These are phyloP conservation scores for Sylvicola fuscatus DNA, from an alignment of 2,888 invertebrate species.

Conservation along the genomic window DNA sequence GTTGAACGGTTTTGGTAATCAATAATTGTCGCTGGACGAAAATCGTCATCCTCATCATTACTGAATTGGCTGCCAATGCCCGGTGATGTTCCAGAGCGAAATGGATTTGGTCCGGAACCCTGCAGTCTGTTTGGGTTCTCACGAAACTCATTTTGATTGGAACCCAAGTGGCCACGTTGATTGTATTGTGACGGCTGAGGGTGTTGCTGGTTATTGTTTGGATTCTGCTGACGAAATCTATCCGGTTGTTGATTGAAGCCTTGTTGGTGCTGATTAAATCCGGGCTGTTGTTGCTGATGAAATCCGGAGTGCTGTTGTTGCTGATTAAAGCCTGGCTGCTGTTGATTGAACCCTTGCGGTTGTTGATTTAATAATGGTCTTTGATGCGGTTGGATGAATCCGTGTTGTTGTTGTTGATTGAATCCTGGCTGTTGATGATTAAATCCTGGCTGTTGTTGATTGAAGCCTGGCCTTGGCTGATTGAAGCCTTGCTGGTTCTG, in stretches of 20 bases:
- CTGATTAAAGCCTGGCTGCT: not conserved
- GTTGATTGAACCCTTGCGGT: not conserved
- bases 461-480: slow-evolving; percentile 6
- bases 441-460: slow-evolving; percentile 8
- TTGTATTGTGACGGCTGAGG: too few species aligned
- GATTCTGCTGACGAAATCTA: too few species aligned
- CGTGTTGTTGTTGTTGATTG: slow-evolving; percentile 5
- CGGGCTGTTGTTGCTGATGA: not conserved
- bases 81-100: slow-evolving; percentile 1
- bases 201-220: too few species aligned
- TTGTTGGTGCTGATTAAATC: too few species aligned
- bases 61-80: slow-evolving; percentile 5
- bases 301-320: not conserved
- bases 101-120: too few species aligned
- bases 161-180: too few species aligned
- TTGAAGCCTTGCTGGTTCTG: slow-evolving; percentile 1
- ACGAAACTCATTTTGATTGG: too few species aligned
- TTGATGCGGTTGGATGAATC: slow-evolving; percentile 8
- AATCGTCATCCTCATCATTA: slow-evolving; percentile 26
- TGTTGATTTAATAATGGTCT: slow-evolving; percentile 6
- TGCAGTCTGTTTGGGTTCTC: too few species aligned
- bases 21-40: slow-evolving; percentile 38
- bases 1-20: slow-evolving; percentile 49
- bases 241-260: too few species aligned
- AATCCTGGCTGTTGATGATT: slow-evolving; percentile 6